phyloP scores from a whole-genome alignment of 2,113 vertebrate species.

The Dascyllus trimaculatus region DNA sequence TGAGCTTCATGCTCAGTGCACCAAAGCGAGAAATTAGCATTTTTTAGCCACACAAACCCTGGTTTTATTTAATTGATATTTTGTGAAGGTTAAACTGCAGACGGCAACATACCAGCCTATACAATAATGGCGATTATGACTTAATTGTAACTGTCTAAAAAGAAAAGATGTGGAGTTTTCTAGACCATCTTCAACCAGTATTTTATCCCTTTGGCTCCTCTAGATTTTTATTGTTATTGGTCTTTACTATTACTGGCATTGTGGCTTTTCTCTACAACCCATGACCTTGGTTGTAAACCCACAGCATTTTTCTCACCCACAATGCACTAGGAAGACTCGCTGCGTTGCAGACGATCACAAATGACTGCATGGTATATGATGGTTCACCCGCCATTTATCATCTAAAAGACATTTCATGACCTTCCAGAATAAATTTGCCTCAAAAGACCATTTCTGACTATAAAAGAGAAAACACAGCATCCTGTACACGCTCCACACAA shows the following conservation, averaged over 20 bases:
- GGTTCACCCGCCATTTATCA: slow-evolving; percentile 6
- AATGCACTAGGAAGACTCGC: slow-evolving; percentile 8
- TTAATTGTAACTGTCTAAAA: too few relatives aligned
- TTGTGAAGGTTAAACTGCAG: too few relatives aligned
- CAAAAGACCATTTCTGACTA: neutral
- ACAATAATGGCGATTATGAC: too few relatives aligned
- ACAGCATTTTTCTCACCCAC: slow-evolving; percentile 17
- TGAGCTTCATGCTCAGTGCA: too few relatives aligned
- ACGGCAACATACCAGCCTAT: too few relatives aligned
- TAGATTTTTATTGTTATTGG: neutral
- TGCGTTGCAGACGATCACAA: neutral
- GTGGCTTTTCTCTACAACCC: slow-evolving; percentile 11
- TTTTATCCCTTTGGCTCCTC: neutral
- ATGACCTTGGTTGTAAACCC: neutral
- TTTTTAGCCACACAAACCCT: too few relatives aligned
- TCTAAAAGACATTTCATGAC: slow-evolving; percentile 2
- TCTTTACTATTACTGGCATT: neutral
- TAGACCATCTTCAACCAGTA: neutral
- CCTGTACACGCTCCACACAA: neutral
- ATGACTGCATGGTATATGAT: neutral
- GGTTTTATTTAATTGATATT: too few relatives aligned
- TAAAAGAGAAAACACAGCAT: neutral
- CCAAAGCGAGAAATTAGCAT: too few relatives aligned
- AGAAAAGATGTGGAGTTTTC: too few relatives aligned
- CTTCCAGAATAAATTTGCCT: neutral